Percentiles rank a stretch among this genome's conserved stretches.
Conservation (phyloP, 2,113 vertebrate species). For the Rhea americana region DNA sequence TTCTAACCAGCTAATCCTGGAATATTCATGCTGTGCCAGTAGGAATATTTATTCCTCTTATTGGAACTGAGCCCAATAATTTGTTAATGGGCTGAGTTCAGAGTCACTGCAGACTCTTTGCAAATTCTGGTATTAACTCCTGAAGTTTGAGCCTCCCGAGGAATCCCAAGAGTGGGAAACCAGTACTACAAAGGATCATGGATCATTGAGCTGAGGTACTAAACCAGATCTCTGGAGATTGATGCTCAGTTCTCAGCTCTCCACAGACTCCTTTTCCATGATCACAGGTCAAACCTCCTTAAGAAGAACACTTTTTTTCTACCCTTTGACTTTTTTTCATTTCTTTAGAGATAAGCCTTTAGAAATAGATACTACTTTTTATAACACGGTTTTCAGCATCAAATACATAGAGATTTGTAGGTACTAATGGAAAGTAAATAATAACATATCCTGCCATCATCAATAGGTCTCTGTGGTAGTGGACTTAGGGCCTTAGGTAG, state of each 20-base stretch:
- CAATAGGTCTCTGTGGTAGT: background rate
- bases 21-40: background rate
- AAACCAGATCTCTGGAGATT: background rate
- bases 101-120: background rate
- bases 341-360: background rate
- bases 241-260: accelerated
- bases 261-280: accelerated
- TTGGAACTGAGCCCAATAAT: background rate
- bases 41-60: background rate
- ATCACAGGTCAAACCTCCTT: background rate
- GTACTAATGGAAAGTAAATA: background rate
- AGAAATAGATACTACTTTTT: background rate
- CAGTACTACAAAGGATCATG: background rate
- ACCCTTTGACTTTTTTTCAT: background rate
- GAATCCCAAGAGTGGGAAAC: background rate
- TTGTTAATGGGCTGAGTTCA: background rate
- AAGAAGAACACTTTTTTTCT: background rate
- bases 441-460: background rate
- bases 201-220: background rate
- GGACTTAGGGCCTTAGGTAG: background rate
- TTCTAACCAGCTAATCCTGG: accelerated
- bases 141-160: accelerated
- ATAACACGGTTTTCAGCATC: background rate
- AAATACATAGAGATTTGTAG: background rate
- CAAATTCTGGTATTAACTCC: background rate